Conservation (phyloP, 2,797 vertebrate species). For the Tokudaia tokunoshimensis region DNA sequence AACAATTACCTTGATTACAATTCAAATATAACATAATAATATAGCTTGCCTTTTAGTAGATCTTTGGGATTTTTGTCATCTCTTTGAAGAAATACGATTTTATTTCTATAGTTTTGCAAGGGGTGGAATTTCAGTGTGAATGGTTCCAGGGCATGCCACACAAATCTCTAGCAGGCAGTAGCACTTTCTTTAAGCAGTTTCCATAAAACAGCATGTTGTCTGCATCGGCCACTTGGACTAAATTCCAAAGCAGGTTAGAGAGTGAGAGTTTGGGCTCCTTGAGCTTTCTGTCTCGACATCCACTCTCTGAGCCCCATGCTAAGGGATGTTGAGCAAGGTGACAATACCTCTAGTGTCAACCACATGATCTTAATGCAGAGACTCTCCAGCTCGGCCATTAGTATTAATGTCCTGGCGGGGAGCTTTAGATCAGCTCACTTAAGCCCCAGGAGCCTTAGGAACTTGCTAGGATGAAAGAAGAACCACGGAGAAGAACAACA, state of each 20-base stretch:
- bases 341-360: background rate
- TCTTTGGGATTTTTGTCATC: background rate
- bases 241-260: slow-evolving; percentile 8
- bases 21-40: background rate
- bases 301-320: background rate
- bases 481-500: background rate
- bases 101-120: slow-evolving; percentile 21
- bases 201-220: background rate
- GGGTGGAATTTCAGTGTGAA: background rate
- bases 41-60: background rate
- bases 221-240: background rate
- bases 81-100: background rate
- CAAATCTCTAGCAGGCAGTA: background rate
- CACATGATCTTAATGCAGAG: background rate
- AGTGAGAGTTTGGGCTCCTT: background rate
- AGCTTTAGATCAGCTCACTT: slow-evolving; percentile 52
- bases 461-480: background rate
- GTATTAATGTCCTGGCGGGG: slow-evolving; percentile 66
- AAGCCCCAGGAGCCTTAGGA: slow-evolving; percentile 60
- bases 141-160: background rate
- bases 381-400: slow-evolving; percentile 68
- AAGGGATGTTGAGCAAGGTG: background rate
- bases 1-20: background rate
- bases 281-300: slow-evolving; percentile 17
- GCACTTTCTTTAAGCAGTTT: background rate